Evolutionary conservation across 2,888 invertebrate genomes (phyloP), one percentile per base, ranked within the genome.

Genomic region (Pollenia amentaria): DNA sequence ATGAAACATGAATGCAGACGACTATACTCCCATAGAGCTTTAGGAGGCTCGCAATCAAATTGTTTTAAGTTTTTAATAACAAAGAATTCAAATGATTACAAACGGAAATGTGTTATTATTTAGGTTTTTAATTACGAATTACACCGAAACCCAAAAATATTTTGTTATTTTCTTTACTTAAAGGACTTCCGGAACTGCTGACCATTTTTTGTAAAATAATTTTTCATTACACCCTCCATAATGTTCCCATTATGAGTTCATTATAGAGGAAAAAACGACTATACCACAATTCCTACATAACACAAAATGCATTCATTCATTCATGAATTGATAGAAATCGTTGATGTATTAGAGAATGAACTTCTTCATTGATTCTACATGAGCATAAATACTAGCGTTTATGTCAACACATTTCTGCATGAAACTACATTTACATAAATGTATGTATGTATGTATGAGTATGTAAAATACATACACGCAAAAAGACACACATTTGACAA

Each of bases 361-460:
- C n/a, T 80, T 80, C 46, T 57, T 79, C 79, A 75, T 76, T 84
- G 84, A 80, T 80, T 85, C 80, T 80, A 72, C 75, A 85, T 80
- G 76, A 85, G 69, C 70, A 80, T 76, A 80, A 85, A 80, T 64
- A 70, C 70, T 76, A 80, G 80, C 85, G 76, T 85, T 85, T 85
- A 80, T 85, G 72, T 80, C 29, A 85, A 85, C 76, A 70, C 69
- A 76, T 76, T 72, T 70, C 62, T 70, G 18, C 18, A 48, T 72
- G 21, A 53, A 79, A 67, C 51, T 14, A 29, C 14, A 67, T 55
- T 42, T 55, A 16, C 29, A 29, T n/a, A 1, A 18, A 60, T 55
- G 14, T 21, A 55, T 69, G 51, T n/a, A 51, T 48, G 6, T 44
- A 67, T 57, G 55, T 60, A 60, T 60, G 12, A 18, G 16, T 53